Base-by-base conservation (phyloP, 2,888 invertebrate species). In the Hypolimnas misippus region DNA sequence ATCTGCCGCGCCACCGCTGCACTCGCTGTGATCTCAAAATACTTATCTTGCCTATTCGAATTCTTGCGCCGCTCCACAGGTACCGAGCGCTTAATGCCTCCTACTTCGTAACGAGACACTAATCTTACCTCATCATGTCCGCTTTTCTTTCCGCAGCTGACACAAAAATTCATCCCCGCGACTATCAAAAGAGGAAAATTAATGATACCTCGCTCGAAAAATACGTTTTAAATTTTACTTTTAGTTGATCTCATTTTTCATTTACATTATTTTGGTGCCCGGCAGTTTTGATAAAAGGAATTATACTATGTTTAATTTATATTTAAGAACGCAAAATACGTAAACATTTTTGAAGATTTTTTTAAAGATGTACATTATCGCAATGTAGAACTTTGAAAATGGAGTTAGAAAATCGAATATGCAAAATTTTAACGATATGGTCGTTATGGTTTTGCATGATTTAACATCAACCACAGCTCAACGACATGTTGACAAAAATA, bases 161-260 rank as follows among this genome's bases (percentile, higher is more conserved):
- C 59, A 49, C 35, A 46, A 54, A 59, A 59, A 59, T 53, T 60
- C 59, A 51, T 52, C 58, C 25, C 52, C 10, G 42, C 58, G 42
- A 19, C 35, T 38, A 38, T 38, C 35, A 31, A 52, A 40, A 31
- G 19, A 38, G 29, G 29, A 40, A 50, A 58, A 42, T 58, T 58
- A 52, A 58, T 60, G 42, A 40, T 54, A 53, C 10, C 53, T 53
- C n/a, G 44, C 38, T 46, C 35, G 46, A 54, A 60, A 52, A 53
- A 54, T 35, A 54, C 29, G 46, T 38, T 46, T 38, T n/a, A 49
- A 46, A 60, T 60, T 46, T 17, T 25, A 38, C 38, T 38, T 31
- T n/a, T 8, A 0, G 31, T 17, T 31, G n/a, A 25, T 16, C 16
- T 29, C 16, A 50, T 25, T 14, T 16, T 38, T n/a, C 35, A 12